Conservation (phyloP, 2,113 vertebrate genomes). For the Prunella himalayana region DNA sequence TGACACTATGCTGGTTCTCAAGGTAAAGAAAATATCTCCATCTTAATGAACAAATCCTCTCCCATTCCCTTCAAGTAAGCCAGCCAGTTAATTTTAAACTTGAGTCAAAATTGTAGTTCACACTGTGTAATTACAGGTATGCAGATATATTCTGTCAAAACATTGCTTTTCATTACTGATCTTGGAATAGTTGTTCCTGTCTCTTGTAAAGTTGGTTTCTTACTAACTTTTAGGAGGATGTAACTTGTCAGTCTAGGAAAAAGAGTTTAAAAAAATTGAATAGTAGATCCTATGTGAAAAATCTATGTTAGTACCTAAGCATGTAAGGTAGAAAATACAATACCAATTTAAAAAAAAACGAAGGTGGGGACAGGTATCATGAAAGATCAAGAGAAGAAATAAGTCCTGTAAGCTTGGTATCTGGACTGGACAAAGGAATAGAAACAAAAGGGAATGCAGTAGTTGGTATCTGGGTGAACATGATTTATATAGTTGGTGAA, state of each 20-base stretch:
- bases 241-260: not conserved
- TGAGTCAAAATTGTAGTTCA: not conserved
- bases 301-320: not conserved
- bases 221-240: not conserved
- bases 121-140: not conserved
- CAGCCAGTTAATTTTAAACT: not conserved
- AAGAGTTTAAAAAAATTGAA: not conserved
- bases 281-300: not conserved
- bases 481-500: not conserved
- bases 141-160: not conserved
- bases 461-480: not conserved
- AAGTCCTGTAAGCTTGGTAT: not conserved
- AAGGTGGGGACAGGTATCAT: not conserved
- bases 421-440: not conserved
- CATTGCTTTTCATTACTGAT: not conserved
- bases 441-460: not conserved
- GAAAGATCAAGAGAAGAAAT: not conserved
- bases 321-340: not conserved
- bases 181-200: not conserved
- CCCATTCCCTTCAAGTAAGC: not conserved
- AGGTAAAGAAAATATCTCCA: not conserved
- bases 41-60: not conserved
- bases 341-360: accelerated
- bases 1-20: not conserved
- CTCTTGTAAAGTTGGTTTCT: not conserved